These are phyloP conservation scores for Adelphocoris suturalis DNA, from an alignment of 2,888 invertebrate species.

Conservation along the genomic window DNA sequence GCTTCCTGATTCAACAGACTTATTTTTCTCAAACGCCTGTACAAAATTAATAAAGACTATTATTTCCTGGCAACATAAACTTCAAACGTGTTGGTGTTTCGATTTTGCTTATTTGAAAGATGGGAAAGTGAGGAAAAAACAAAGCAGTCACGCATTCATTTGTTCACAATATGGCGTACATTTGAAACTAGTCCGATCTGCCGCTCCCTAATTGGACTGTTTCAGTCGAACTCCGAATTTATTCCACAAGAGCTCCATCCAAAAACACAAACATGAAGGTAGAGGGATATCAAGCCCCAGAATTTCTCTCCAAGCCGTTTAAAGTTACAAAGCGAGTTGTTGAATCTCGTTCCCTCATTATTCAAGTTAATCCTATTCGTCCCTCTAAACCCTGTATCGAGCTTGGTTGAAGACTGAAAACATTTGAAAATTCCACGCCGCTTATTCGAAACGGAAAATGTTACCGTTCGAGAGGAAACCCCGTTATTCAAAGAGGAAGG, in stretches of 20 bases:
- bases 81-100: no score
- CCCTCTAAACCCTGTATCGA: background rate
- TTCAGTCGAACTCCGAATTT: background rate
- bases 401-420: background rate
- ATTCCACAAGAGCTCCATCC: background rate
- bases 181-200: no score
- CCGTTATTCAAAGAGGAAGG: background rate
- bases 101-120: no score
- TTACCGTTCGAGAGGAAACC: background rate
- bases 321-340: constrained; percentile 18
- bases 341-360: constrained; percentile 20
- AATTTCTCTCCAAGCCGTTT: constrained; percentile 2
- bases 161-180: no score
- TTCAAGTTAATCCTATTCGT: constrained; percentile 24
- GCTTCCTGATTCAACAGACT: no score
- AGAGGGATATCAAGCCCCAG: background rate
- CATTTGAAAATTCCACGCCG: background rate
- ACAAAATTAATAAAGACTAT: no score
- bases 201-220: background rate
- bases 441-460: background rate
- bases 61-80: no score
- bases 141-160: no score
- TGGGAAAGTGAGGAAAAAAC: no score
- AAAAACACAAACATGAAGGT: background rate
- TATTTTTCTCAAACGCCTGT: no score